Evolutionary conservation across 1,140 invertebrate species (phyloP), one percentile per base, ranked within the genome.

Genomic region (Pantala flavescens): DNA sequence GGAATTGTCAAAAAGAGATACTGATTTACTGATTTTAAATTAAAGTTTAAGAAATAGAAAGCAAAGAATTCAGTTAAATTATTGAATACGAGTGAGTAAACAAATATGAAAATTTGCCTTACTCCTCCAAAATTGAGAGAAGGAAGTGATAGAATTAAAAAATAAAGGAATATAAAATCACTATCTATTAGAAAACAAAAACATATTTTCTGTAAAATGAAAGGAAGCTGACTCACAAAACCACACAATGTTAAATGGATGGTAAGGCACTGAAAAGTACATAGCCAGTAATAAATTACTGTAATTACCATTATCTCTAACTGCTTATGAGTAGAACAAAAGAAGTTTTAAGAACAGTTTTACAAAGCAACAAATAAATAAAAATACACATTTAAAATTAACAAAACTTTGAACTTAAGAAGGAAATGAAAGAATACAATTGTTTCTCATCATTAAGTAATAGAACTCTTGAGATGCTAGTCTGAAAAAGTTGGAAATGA

Each of bases 1-100:
- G 49, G n/a, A 63, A 63, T 63, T 63, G 49, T 19, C n/a, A 63
- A 71, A 75, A 24, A 63, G 49, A 36, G n/a, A 24, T 2, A n/a
- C n/a, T n/a, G n/a, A 3, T 74, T 24, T 72, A 19, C 23, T 19
- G 63, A 24, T 23, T 70, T 70, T 19, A 16, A 23, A 2, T 24
- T n/a, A 71, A 71, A 24, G 70, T 24, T 36, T 23, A 75, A 9
- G 71, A 71, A 76, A 70, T 24, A 72, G 74, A 75, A 78, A 77
- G 77, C 73, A 76, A 76, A 76, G 36, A 71, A 75, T 71, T 76
- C 73, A 76, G 28, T 76, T 63, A 71, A 9, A 28, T 24, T 43
- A 23, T 43, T 23, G 36, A 43, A 28, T 72, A 74, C 9, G 63
- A 24, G 28, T 23, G 43, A 43, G 71, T 21, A n/a, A 73, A n/a